Base-by-base conservation (phyloP, 2,797 vertebrate genomes). In the Coregonus ussuriensis region DNA sequence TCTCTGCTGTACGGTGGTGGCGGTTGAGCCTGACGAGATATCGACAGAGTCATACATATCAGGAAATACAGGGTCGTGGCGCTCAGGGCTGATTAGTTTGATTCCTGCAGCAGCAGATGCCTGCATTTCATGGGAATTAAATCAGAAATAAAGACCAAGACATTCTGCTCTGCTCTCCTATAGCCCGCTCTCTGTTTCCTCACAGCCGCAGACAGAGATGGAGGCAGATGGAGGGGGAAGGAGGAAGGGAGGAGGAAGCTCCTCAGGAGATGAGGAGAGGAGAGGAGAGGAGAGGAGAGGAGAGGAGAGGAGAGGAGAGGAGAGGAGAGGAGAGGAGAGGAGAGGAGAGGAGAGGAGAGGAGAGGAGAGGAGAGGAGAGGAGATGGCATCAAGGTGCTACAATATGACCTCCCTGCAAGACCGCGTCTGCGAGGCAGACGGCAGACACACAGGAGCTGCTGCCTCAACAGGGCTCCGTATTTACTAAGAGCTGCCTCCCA, bases 401-500 rank as follows among this genome's bases (percentile, higher is more conserved):
- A 63, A 21, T 63, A 83, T 88, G 87, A 90, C 89, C 87, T 86
- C 56, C 47, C 53, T 41, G 87, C 79, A 80, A 86, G 84, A 85
- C 67, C 4, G 77, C 71, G 82, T 84, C 86, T 87, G 73, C 33
- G 74, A 88, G 85, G 84, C 85, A 77, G 85, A 85, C 62, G 77
- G 93, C 93, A 91, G 79, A 75, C 0, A 68, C 83, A 85, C 87
- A 78, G 82, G 74, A 85, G 84, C 82, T 81, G 86, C 77, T 0
- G 88, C 87, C 86, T 89, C 85, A 91, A 86, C 93, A 94, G 92
- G 91, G 93, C 93, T 94, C 92, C 87, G 84, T 95, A 94, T 96
- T 96, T 96, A 95, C 93, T 89, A 95, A 96, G 95, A 96, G 88
- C 89, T 91, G 90, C 88, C 81, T 84, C 85, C 80, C 74, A 16